Conservation (phyloP, 2,888 invertebrate genomes). For the Heliconius erato region DNA sequence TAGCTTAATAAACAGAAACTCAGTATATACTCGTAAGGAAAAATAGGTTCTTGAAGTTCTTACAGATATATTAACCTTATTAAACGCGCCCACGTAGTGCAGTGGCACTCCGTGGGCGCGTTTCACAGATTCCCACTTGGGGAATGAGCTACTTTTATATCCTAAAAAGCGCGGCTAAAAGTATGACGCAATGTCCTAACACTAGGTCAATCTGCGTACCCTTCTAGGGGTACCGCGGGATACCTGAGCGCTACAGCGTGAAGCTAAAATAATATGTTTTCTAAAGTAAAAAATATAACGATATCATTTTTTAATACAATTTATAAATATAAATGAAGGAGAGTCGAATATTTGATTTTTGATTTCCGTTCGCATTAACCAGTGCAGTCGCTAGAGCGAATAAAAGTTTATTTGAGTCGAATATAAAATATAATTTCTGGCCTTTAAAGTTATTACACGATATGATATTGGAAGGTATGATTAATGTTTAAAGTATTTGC, state of each 20-base stretch:
- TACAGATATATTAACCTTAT: not conserved
- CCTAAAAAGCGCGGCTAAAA: not conserved
- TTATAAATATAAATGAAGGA: slow-evolving; percentile 12
- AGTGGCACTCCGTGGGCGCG: not conserved
- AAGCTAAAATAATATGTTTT: not conserved
- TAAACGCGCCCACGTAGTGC: not conserved
- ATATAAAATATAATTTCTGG: slow-evolving; percentile 32
- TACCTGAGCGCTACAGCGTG: not conserved
- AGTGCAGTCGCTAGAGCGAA: slow-evolving; percentile 34
- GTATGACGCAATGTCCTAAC: not conserved
- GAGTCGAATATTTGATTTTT: slow-evolving; percentile 32
- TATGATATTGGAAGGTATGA: slow-evolving; percentile 2
- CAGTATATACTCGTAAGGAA: not conserved
- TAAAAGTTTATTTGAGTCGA: slow-evolving; percentile 37
- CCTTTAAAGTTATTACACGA: not conserved
- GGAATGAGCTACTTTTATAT: not conserved
- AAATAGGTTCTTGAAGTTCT: not conserved
- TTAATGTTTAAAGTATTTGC: not conserved
- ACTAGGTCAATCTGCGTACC: no score
- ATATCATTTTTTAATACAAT: not conserved
- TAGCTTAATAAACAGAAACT: not conserved
- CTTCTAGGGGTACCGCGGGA: no score
- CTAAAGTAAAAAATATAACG: not conserved
- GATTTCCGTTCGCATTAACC: slow-evolving; percentile 27
- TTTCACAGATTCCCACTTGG: not conserved